Evolutionary conservation across 2,888 invertebrate species (phyloP), one percentile per base, ranked within the genome.

Genomic region (Helleia helle): DNA sequence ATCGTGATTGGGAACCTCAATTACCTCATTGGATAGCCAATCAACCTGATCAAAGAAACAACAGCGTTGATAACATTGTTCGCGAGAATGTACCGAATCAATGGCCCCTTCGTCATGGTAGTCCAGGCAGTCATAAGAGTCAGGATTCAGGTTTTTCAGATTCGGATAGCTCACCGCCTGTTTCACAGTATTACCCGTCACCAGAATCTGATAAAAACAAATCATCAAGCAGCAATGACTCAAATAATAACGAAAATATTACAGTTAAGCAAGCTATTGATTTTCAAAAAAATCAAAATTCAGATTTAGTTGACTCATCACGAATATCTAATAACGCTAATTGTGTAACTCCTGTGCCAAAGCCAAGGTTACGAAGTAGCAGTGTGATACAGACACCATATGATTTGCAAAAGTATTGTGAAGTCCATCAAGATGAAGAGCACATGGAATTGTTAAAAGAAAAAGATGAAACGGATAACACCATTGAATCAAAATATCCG

Each of bases 71-170:
- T 47, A 74, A 77, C 52, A 61, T 80, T 55, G 69, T 65, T 43
- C 69, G 63, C 50, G 71, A 70, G 14, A 62, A 67, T 51, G 63
- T 59, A 43, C 79, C 72, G 42, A 72, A 79, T 52, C 77, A 71
- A 47, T 85, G 86, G 85, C 83, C 83, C 22, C 65, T 80, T 15
- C 67, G 86, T 13, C 84, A 76, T 45, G 86, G 80, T 57, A 88
- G 84, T 59, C 87, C 79, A 49, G 89, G 73, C 17, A 91, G 91
- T 63, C 91, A 91, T 48, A 89, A 91, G 47, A 92, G 92, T 58
- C 91, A 92, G 69, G 93, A 93, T 68, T 93, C 93, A 1, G 93
- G 93, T 1, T 93, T 93, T 68, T 93, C 93, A 0, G 93, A 93
- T 58, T 91, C 92, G 0, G 93, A 92, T 56, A 87, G 87, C 52